These are phyloP conservation scores for Brassicogethes aeneus DNA, from an alignment of 2,888 invertebrate species.

Conservation along the genomic window DNA sequence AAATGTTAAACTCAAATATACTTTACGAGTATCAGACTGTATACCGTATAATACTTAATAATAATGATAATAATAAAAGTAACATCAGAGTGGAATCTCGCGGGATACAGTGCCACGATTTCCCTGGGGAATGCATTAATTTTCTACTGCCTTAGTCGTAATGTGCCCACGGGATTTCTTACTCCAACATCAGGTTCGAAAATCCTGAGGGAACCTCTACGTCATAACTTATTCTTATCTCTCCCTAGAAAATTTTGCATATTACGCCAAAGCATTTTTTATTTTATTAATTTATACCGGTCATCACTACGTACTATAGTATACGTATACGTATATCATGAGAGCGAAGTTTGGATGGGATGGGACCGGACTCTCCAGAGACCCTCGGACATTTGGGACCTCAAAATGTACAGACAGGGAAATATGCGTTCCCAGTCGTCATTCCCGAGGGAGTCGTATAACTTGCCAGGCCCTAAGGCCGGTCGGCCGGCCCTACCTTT, in stretches of 20 bases:
- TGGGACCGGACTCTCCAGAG: too few relatives aligned
- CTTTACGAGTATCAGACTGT: too few relatives aligned
- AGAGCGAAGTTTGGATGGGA: too few relatives aligned
- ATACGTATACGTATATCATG: too few relatives aligned
- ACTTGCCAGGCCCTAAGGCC: slow-evolving; percentile 25
- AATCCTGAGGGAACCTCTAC: slow-evolving; percentile 33
- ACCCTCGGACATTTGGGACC: slow-evolving; percentile 24
- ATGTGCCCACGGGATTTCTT: slow-evolving; percentile 51
- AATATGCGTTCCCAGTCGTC: slow-evolving; percentile 37
- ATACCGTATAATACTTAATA: too few relatives aligned
- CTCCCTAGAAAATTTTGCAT: slow-evolving; percentile 32
- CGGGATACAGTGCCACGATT: slow-evolving; percentile 50
- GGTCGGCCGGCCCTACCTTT: background rate
- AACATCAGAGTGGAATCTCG: slow-evolving; percentile 29
- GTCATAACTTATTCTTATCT: slow-evolving; percentile 41
- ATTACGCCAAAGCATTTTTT: slow-evolving; percentile 28
- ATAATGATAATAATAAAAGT: too few relatives aligned
- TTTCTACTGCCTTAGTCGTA: slow-evolving; percentile 72
- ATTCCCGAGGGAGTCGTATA: slow-evolving; percentile 34
- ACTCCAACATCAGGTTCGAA: slow-evolving; percentile 28
- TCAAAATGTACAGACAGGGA: slow-evolving; percentile 33
- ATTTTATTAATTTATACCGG: slow-evolving; percentile 31
- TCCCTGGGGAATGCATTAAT: slow-evolving; percentile 61
- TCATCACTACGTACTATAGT: too few relatives aligned
- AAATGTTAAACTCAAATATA: too few relatives aligned